Base-by-base conservation (phyloP, 2,888 invertebrate species). In the Steinernema scapterisci region DNA sequence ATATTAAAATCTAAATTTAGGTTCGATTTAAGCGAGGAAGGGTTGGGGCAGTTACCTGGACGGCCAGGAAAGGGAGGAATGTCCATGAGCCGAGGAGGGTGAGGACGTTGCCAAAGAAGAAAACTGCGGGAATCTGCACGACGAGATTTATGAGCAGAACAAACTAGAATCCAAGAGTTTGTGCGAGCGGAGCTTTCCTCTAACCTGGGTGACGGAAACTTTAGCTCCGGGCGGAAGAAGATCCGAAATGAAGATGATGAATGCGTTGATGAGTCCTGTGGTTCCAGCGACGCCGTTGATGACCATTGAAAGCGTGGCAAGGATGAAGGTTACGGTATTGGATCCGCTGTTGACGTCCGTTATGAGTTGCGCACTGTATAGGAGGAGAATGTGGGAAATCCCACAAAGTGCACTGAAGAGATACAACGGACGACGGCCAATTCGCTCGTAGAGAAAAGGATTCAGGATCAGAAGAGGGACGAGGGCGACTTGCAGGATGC, bases 161-260 rank as follows among this genome's bases (percentile, higher is more conserved):
- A 13, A 54, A 54, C 54, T 54, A 13, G 31, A 63, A 16, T 27
- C 16, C 11, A 31, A 25, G 38, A 31, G 5, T 9, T 25, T 1
- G 63, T 9, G 31, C n/a, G 52, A 52, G 23, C 1, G 25, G 31
- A 3, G 38, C 3, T 63, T 25, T 7, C n/a, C n/a, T n/a, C 3
- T 19, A 13, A 54, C 54, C 21, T 54, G 54, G 5, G 54, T 54
- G 5, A 54, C 54, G 54, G 54, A 54, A 13, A 54, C 54, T 54
- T 54, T 54, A 19, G 54, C 54, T 6, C 54, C 54, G 21, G 54
- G 54, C 21, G 54, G 54, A 54, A 54, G 54, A 11, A 54, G 25
- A 21, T 54, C 54, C 11, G 54, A 19, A 5, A 54, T 54, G 25
- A 54, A 54, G 54, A 54, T 21, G 21, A 54, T 25, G 25, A 54